Evolutionary conservation across 2,888 invertebrate genomes (phyloP), one percentile per base, ranked within the genome.

Genomic region (Drosophila anomalipes): DNA sequence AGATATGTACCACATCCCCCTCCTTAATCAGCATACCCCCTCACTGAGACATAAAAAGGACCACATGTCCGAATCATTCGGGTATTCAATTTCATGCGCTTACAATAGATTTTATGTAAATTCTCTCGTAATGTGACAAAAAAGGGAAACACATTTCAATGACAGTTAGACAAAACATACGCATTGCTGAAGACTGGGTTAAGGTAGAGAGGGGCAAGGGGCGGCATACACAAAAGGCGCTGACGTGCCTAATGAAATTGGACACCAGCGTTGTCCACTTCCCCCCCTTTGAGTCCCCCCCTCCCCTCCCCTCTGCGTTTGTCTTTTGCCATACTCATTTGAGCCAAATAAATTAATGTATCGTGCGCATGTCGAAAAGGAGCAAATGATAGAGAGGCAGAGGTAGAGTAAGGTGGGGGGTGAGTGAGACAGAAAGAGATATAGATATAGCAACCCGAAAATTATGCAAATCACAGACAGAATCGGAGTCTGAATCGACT

Each of bases 151-250:
- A 91, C 88, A 91, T 92, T 91, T 90, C 90, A 86, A 84, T 91
- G 92, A 93, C 92, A 92, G 93, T 91, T 92, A 85, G 89, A 91
- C 88, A 91, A 82, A 91, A 89, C 90, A 91, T 77, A 72, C 69
- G 78, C 70, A 69, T 35, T 59, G 35, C 56, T 52, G 35, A 44
- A 44, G 59, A 66, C 47, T 67, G 69, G 56, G 33, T 16, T 14
- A n/a, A 33, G 30, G 52, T 5, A 1, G 47, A 16, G 61, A 61
- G 57, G 37, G 56, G 14, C 22, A 26, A 28, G 39, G 49, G 12
- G 69, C 22, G 22, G 19, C 28, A 19, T 32, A 22, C 16, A 58
- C 58, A 35, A 65, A 68, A 77, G 82, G 82, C 77, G 78, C 67
- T 74, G 75, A 82, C 61, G 81, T 78, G 74, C 76, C 83, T 85